phyloP scores from a whole-genome alignment of 2,888 invertebrate species.

The Limnephilus lunatus region DNA sequence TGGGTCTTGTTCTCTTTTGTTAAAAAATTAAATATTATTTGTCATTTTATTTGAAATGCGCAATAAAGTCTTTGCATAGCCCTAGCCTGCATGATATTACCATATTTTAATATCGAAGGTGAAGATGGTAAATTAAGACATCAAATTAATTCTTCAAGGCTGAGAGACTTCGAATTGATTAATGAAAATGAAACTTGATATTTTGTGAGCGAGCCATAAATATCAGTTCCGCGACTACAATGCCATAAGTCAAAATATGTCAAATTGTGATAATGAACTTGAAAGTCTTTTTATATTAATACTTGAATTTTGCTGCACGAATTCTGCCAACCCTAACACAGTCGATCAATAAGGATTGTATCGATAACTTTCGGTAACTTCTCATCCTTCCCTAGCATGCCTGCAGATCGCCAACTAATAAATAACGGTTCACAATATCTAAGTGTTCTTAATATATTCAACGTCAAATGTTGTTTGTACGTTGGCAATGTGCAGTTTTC shows the following conservation, averaged over 20 bases:
- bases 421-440: no score
- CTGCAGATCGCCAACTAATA: no score
- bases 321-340: no score
- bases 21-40: not conserved
- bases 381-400: no score
- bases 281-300: not conserved
- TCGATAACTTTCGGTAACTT: no score
- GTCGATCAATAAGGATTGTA: no score
- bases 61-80: not conserved
- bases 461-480: no score
- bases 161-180: not conserved
- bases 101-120: slow-evolving; percentile 2
- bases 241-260: not conserved
- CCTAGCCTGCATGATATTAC: not conserved
- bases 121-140: not conserved
- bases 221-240: not conserved
- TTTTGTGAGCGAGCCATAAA: not conserved
- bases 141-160: not conserved
- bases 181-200: not conserved
- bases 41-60: not conserved
- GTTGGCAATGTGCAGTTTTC: no score
- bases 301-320: no score
- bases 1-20: no score
- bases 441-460: no score
- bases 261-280: not conserved